A percentile compares a stretch with the other conserved stretches of the same genome.
phyloP scores from a whole-genome alignment of 2,113 vertebrate genomes.

The Entomyzon cyanotis region DNA sequence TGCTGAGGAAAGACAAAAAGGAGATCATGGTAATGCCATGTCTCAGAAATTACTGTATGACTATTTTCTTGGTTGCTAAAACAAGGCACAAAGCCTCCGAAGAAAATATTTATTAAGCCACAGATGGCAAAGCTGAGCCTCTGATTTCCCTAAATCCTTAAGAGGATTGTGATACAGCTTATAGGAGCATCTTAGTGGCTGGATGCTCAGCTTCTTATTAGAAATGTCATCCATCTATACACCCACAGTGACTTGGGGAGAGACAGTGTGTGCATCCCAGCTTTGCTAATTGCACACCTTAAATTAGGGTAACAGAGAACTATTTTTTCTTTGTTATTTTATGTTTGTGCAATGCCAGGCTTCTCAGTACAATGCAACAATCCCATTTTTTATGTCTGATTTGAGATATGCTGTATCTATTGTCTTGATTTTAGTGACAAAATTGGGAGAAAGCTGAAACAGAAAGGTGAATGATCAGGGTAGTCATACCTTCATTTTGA shows the following conservation, averaged over 20 bases:
- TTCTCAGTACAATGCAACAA: not conserved
- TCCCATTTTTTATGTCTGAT: not conserved
- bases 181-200: conserved; percentile 63
- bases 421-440: not conserved
- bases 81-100: conserved; percentile 44
- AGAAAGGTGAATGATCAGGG: not conserved
- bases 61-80: conserved; percentile 45
- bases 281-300: conserved; percentile 44
- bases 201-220: conserved; percentile 61
- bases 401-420: not conserved
- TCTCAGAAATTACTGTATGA: not conserved
- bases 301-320: conserved; percentile 11
- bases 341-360: not conserved
- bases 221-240: conserved; percentile 44
- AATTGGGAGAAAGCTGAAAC: not conserved
- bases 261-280: conserved; percentile 17
- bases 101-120: conserved; percentile 71
- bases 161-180: conserved; percentile 68
- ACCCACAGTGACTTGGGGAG: conserved; percentile 2
- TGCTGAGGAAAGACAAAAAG: not conserved
- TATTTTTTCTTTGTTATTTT: not conserved
- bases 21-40: not conserved
- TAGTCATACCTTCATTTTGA: not conserved
- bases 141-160: conserved; percentile 73
- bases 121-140: conserved; percentile 66